These are phyloP conservation scores for Pituophis catenifer DNA, from an alignment of 2,113 vertebrate species.

Conservation along the genomic window DNA sequence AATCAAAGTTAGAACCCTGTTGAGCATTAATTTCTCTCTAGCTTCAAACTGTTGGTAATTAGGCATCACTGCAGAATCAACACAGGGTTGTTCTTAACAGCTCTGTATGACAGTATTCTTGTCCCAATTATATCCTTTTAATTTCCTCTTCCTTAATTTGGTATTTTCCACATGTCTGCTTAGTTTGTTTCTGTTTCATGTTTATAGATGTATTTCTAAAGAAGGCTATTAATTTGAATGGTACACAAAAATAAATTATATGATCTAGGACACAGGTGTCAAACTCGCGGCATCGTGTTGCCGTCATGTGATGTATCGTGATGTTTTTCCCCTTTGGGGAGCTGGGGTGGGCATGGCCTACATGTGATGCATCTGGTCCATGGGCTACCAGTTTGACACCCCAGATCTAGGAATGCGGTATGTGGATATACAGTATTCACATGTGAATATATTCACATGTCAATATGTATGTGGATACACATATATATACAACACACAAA, in stretches of 20 bases:
- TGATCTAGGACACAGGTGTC: background rate
- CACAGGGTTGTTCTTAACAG: background rate
- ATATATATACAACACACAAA: background rate
- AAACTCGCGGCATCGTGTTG: no score
- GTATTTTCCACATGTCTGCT: background rate
- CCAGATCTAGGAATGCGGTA: background rate
- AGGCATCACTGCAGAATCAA: conserved; percentile 2
- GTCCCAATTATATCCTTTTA: background rate
- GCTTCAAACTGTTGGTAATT: conserved; percentile 6
- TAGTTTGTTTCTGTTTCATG: background rate
- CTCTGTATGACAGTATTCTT: background rate
- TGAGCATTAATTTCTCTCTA: background rate
- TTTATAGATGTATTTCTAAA: background rate
- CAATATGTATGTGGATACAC: background rate
- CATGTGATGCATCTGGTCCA: no score
- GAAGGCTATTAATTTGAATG: background rate
- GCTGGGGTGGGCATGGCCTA: no score
- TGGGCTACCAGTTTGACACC: no score
- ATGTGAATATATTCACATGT: background rate
- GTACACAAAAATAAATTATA: conserved; percentile 4
- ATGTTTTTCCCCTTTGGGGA: no score
- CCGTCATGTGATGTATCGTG: no score
- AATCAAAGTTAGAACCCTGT: background rate
- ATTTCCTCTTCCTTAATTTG: background rate
- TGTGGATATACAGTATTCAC: background rate